A percentile compares a stretch with the other conserved stretches of the same genome.
Evolutionary conservation across 2,797 vertebrate genomes (phyloP).

Genomic region (Pipistrellus kuhlii): DNA sequence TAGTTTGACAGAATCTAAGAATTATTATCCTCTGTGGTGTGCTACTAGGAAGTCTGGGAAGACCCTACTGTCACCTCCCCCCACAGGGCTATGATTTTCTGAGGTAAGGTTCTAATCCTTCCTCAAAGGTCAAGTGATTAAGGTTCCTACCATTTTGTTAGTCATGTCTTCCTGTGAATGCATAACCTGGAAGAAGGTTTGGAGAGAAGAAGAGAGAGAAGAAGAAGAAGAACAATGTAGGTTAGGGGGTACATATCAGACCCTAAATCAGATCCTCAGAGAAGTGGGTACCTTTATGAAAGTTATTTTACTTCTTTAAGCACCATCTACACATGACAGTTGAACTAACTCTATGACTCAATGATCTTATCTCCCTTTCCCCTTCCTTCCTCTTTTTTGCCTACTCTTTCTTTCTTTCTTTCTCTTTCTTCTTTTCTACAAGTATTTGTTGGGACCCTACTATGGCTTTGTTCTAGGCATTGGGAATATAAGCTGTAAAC

Average conservation of each 20-base stretch:
- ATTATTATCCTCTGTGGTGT: conserved; percentile 31
- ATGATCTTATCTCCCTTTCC: neutral
- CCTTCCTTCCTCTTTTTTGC: neutral
- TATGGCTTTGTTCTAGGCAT: conserved; percentile 30
- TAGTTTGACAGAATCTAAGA: conserved; percentile 65
- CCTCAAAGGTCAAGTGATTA: conserved; percentile 63
- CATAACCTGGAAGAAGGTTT: neutral
- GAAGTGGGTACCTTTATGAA: neutral
- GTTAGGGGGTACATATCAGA: neutral
- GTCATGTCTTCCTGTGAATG: conserved; percentile 41
- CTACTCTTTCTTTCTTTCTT: neutral
- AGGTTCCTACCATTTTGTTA: neutral
- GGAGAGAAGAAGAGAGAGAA: neutral
- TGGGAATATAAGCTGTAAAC: conserved; percentile 14
- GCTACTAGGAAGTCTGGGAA: conserved; percentile 48
- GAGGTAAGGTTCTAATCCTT: conserved; percentile 27
- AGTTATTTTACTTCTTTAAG: neutral
- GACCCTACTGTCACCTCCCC: conserved; percentile 27
- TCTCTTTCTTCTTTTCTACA: neutral
- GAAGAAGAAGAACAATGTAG: neutral
- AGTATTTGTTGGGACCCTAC: neutral
- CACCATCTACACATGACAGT: neutral
- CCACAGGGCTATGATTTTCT: neutral
- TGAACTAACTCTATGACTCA: neutral
- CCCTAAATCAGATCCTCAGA: neutral